A percentile compares a stretch with the other conserved stretches of the same genome.
Evolutionary conservation across 2,888 invertebrate genomes (phyloP).

Genomic region (Sacculina carcini): DNA sequence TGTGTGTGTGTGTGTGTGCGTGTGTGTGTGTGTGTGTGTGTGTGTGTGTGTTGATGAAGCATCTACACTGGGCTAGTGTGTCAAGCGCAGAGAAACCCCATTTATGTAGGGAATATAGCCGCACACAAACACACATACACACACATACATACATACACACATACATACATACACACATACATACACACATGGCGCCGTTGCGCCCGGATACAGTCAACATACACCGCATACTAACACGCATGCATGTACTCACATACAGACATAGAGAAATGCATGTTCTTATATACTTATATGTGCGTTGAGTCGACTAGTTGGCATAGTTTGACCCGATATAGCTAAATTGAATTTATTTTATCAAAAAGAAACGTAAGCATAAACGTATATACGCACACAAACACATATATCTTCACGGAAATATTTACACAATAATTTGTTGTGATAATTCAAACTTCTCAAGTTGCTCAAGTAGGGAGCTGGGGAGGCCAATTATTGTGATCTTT

Average conservation of each 20-base stretch:
- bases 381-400: constrained; percentile 1
- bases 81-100: no score
- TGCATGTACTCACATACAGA: not conserved
- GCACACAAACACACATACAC: no score
- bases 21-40: no score
- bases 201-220: not conserved
- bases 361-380: not conserved
- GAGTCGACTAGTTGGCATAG: no score
- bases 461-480: no score
- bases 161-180: not conserved
- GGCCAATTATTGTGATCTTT: no score
- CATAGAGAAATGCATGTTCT: not conserved
- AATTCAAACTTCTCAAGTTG: no score
- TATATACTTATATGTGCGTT: not conserved
- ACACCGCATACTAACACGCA: not conserved
- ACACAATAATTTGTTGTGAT: not conserved
- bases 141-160: not conserved
- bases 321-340: no score
- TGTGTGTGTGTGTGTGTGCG: no score
- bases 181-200: not conserved
- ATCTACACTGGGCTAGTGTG: no score
- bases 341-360: not conserved
- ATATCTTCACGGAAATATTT: not conserved
- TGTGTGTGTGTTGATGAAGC: no score
- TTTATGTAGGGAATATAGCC: no score